A percentile compares a stretch with the other conserved stretches of the same genome.
Conservation (phyloP, 2,113 vertebrate genomes). For the Raphicerus campestris region DNA sequence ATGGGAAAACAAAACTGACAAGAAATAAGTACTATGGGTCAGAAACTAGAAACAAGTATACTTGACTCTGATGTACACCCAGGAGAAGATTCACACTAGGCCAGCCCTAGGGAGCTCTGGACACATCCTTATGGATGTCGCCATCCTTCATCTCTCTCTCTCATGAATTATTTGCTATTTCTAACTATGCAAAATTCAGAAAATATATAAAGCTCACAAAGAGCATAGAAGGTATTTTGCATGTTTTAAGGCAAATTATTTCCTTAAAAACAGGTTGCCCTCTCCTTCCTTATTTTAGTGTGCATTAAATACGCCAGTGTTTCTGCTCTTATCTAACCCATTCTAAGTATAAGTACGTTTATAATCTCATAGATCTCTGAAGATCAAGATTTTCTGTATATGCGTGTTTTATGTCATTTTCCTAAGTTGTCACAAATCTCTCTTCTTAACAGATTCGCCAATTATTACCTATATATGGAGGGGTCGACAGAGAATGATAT, state of each 20-base stretch:
- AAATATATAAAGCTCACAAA: background rate
- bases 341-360: background rate
- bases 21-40: background rate
- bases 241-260: background rate
- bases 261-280: background rate
- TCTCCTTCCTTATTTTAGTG: background rate
- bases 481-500: background rate
- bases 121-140: rapidly evolving
- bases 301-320: background rate
- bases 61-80: background rate
- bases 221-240: background rate
- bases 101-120: background rate
- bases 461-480: background rate
- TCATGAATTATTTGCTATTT: background rate
- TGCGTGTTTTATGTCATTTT: background rate
- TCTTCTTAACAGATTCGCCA: background rate
- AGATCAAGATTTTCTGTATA: background rate
- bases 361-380: background rate
- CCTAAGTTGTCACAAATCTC: background rate
- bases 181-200: background rate
- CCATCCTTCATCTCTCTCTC: background rate
- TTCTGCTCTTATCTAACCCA: background rate
- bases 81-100: background rate
- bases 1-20: background rate
- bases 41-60: background rate